Evolutionary conservation across 1,140 invertebrate genomes (phyloP), one percentile per base, ranked within the genome.

Genomic region (Achroia grisella): DNA sequence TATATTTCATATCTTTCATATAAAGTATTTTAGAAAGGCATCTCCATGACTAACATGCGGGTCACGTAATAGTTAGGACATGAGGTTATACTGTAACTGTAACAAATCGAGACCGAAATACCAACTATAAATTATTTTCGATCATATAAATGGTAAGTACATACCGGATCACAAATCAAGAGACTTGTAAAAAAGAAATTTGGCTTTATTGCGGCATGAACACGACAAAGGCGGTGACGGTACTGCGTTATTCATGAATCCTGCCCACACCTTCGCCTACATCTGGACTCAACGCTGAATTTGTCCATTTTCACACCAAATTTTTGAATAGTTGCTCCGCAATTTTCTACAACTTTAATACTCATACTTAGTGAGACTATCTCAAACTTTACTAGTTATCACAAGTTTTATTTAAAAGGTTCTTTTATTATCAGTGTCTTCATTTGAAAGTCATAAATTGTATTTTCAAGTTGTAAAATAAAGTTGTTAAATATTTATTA

Each of bases 181-280:
- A 40, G 52, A 67, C 50, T 40, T 57, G 48, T 62, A 64, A 70
- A 65, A 55, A 70, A 71, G 57, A 54, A 23, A 62, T 68, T 67
- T 62, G 48, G 48, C 56, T 45, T 61, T 64, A 72, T 72, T 64
- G 59, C 56, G 44, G 50, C 48, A 31, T 40, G 52, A 62, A 70
- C 71, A 72, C 54, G 56, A 64, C 58, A 64, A 68, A 69, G 72
- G 70, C 70, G 68, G 70, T 48, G 57, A 58, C 56, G 47, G 49
- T 58, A 39, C 52, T 76, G 62, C 60, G 50, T 76, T 73, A 76
- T 73, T 76, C 72, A 76, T 73, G 61, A 76, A 56, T 17, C 36
- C 42, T 43, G 48, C 44, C 56, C 56, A 63, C 62, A 63, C 62
- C 62, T 68, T 58, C 56, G 40, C 56, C 9, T 31, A 11, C 28